These are phyloP conservation scores for Epistrophe grossulariae DNA, from an alignment of 2,888 invertebrate species.

Conservation along the genomic window DNA sequence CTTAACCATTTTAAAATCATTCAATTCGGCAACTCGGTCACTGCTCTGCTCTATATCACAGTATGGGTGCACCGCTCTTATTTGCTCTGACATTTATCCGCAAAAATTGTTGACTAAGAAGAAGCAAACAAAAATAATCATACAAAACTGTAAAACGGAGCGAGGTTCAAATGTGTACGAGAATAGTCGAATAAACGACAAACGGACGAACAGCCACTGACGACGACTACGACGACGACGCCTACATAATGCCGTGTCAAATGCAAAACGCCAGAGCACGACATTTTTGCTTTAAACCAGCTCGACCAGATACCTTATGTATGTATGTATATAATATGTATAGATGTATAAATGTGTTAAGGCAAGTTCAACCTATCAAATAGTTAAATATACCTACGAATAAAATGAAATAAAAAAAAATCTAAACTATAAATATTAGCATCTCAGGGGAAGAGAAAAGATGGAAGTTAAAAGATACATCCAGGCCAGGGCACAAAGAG, in stretches of 20 bases:
- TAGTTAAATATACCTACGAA: constrained; percentile 54
- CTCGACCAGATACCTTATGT: constrained; percentile 77
- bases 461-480: constrained; percentile 45
- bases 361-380: constrained; percentile 67
- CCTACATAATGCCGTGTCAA: constrained; percentile 77
- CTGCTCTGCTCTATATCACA: constrained; percentile 38
- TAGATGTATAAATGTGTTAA: constrained; percentile 60
- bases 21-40: constrained; percentile 18
- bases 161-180: constrained; percentile 53
- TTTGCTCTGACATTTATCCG: constrained; percentile 75
- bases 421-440: constrained; percentile 72
- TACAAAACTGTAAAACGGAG: constrained; percentile 34
- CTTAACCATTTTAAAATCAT: not conserved
- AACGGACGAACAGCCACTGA: constrained; percentile 42
- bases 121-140: constrained; percentile 43
- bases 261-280: constrained; percentile 76
- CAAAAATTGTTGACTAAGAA: constrained; percentile 61
- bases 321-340: too few species aligned
- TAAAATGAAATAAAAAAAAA: constrained; percentile 39
- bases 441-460: constrained; percentile 36
- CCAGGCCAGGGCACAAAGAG: constrained; percentile 49
- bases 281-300: constrained; percentile 77
- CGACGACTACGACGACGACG: constrained; percentile 67
- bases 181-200: constrained; percentile 26
- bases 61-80: constrained; percentile 41